phyloP scores from a whole-genome alignment of 2,797 vertebrate genomes.

The Coranthus polyacanthus region DNA sequence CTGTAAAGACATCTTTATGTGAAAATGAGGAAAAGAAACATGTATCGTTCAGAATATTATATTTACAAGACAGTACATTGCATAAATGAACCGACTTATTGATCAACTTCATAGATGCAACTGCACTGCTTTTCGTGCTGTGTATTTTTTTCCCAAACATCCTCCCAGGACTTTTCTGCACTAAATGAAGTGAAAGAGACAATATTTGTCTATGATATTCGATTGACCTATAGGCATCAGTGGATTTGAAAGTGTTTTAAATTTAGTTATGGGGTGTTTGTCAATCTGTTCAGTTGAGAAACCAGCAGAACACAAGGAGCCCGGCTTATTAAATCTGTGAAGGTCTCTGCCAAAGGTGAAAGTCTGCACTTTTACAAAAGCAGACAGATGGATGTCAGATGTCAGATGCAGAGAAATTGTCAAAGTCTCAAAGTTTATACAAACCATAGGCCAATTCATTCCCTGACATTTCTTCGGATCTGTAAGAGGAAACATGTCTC shows the following conservation, averaged over 20 bases:
- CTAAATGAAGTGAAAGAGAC: no score
- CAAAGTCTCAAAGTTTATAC: constrained; percentile 4
- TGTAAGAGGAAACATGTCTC: no score
- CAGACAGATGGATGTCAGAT: constrained; percentile 50
- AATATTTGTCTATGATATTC: no score
- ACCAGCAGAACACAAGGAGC: constrained; percentile 2
- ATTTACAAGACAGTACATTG: no score
- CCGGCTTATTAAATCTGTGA: constrained; percentile 11
- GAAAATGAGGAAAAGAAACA: no score
- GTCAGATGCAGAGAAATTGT: not conserved
- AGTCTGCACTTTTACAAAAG: constrained; percentile 19
- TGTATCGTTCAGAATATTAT: no score
- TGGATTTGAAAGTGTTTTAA: not conserved
- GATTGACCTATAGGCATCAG: not conserved
- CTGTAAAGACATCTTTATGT: no score
- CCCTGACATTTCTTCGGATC: no score
- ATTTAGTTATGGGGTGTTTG: not conserved
- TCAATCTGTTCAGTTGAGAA: constrained; percentile 9
- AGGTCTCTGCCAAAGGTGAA: constrained; percentile 38
- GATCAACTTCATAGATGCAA: not conserved
- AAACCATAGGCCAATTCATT: not conserved
- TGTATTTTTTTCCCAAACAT: not conserved
- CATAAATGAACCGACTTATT: no score
- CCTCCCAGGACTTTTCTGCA: no score
- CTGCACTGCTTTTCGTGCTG: not conserved